Conservation (phyloP, 2,113 vertebrate species). For the Poeciliopsis retropinna region DNA sequence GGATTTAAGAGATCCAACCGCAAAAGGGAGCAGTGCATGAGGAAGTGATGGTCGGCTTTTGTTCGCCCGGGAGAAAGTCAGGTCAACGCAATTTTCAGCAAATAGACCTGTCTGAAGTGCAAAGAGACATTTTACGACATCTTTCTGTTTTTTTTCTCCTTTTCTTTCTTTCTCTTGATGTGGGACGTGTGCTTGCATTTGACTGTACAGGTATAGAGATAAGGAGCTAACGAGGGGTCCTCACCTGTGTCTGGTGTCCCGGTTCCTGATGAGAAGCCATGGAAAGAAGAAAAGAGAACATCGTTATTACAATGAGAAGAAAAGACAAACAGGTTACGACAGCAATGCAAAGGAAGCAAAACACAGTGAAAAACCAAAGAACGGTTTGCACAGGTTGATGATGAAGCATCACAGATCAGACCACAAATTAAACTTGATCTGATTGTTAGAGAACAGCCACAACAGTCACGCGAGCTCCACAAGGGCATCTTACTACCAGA, state of each 20-base stretch:
- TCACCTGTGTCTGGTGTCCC: constrained; percentile 98
- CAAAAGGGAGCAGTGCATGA: not conserved
- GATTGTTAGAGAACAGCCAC: too few species aligned
- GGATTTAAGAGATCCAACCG: constrained; percentile 43
- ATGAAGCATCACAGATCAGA: not conserved
- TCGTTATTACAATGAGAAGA: constrained; percentile 49
- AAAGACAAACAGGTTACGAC: constrained; percentile 12
- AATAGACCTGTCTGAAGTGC: constrained; percentile 21
- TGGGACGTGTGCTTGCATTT: constrained; percentile 10
- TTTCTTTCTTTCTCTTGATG: constrained; percentile 3
- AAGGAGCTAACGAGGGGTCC: constrained; percentile 61
- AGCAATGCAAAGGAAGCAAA: too few species aligned
- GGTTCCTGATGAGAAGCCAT: constrained; percentile 85
- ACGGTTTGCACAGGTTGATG: not conserved
- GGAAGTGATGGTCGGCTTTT: not conserved
- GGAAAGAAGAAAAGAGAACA: constrained; percentile 37
- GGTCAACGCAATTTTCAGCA: constrained; percentile 46
- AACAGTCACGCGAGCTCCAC: too few species aligned
- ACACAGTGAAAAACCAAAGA: not conserved
- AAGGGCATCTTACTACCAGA: too few species aligned
- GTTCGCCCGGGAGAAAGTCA: constrained; percentile 7
- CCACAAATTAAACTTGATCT: too few species aligned
- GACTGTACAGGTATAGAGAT: constrained; percentile 17
- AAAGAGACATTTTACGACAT: constrained; percentile 12
- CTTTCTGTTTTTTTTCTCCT: not conserved